A percentile compares a stretch with the other conserved stretches of the same genome.
phyloP scores from a whole-genome alignment of 2,888 invertebrate genomes.

The Eristalis pertinax region DNA sequence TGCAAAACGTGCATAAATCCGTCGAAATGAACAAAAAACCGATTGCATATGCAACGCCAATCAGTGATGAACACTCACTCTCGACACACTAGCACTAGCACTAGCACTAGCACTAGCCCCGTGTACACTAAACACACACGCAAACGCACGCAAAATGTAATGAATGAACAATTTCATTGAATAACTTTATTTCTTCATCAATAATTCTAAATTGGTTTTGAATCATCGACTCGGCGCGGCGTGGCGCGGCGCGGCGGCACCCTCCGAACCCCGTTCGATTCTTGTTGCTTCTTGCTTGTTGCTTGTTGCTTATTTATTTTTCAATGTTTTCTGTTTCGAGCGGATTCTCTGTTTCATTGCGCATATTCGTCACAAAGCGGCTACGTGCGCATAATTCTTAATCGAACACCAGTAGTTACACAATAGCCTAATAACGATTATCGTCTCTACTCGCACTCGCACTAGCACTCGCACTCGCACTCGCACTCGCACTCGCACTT shows the following conservation, averaged over 20 bases:
- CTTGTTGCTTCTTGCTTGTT: too few relatives aligned
- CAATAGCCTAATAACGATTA: not conserved
- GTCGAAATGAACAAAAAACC: not conserved
- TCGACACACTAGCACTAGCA: not conserved
- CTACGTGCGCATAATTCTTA: not conserved
- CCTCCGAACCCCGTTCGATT: too few relatives aligned
- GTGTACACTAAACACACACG: too few relatives aligned
- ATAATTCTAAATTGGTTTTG: not conserved
- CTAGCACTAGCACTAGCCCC: not conserved
- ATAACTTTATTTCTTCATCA: not conserved
- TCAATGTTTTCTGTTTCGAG: not conserved
- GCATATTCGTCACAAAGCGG: not conserved
- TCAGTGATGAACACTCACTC: not conserved
- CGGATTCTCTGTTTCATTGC: not conserved
- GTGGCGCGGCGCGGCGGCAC: too few relatives aligned
- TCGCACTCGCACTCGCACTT: too few relatives aligned
- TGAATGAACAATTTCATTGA: not conserved
- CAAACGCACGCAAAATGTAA: not conserved
- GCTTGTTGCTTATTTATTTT: not conserved
- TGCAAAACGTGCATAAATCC: constrained; percentile 9
- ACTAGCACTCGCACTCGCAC: not conserved
- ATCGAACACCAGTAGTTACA: not conserved
- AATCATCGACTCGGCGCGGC: not conserved
- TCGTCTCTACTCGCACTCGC: not conserved
- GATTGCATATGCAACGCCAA: not conserved